These are phyloP conservation scores for Caenorhabditis brenneri DNA, from an alignment of 1,140 invertebrate genomes.

Conservation along the genomic window DNA sequence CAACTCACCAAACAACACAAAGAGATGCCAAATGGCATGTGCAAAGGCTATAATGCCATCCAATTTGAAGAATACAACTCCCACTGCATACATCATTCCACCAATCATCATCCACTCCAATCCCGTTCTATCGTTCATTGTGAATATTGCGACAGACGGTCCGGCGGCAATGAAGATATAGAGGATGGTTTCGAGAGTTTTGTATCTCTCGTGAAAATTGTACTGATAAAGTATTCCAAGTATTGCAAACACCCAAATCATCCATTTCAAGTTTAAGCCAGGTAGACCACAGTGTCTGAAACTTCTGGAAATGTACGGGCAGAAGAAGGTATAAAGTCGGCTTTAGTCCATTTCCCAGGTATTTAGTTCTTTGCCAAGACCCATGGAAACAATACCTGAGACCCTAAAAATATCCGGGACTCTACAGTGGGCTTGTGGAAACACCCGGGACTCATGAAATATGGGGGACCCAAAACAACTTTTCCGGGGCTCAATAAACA, in stretches of 20 bases:
- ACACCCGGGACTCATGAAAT: no score
- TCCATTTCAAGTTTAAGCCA: slow-evolving; percentile 79
- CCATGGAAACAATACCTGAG: no score
- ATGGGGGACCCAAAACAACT: no score
- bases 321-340: no score
- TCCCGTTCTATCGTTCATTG: slow-evolving; percentile 69
- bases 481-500: no score
- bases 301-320: no score
- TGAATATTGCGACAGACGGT: slow-evolving; percentile 77
- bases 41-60: slow-evolving; percentile 91
- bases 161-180: slow-evolving; percentile 86
- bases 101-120: slow-evolving; percentile 73
- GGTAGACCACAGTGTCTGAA: slow-evolving; percentile 70
- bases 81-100: slow-evolving; percentile 83
- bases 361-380: no score
- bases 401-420: no score
- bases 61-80: slow-evolving; percentile 90
- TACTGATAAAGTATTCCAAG: slow-evolving; percentile 89
- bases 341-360: no score
- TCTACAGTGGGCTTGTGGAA: no score
- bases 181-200: slow-evolving; percentile 86
- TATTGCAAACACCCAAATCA: slow-evolving; percentile 83
- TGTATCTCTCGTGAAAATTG: slow-evolving; percentile 88
- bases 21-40: slow-evolving; percentile 94
- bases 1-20: slow-evolving; percentile 80